These are phyloP conservation scores for Chamaedrilus cognettii DNA, from an alignment of 2,888 invertebrate genomes.

Conservation along the genomic window DNA sequence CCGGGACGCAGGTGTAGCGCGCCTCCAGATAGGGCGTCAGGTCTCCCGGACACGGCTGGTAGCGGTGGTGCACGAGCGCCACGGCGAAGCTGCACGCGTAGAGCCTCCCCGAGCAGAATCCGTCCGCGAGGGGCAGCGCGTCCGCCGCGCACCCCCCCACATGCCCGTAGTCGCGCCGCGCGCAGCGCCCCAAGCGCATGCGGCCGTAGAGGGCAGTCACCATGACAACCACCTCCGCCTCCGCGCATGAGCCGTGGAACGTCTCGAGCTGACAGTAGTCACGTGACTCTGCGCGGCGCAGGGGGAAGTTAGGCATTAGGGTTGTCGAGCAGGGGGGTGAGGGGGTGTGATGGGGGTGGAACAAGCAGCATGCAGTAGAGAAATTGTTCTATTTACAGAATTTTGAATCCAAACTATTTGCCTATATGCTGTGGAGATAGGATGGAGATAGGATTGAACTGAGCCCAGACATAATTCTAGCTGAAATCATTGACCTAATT, in stretches of 20 bases:
- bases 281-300: no score
- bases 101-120: slow-evolving; percentile 33
- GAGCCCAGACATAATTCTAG: no score
- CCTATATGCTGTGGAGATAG: no score
- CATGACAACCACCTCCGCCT: slow-evolving; percentile 29
- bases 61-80: slow-evolving; percentile 21
- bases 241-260: slow-evolving; percentile 26
- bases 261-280: slow-evolving; percentile 33
- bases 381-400: no score
- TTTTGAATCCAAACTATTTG: no score
- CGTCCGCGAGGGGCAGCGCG: slow-evolving; percentile 27
- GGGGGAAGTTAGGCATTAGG: no score
- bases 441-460: no score
- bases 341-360: no score
- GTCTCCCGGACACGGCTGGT: slow-evolving; percentile 32
- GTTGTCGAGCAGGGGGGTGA: no score
- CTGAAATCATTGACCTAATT: no score
- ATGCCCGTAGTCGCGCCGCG: slow-evolving; percentile 27
- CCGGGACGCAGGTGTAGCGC: slow-evolving; percentile 24
- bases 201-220: slow-evolving; percentile 28
- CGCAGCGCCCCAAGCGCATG: slow-evolving; percentile 31
- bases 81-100: slow-evolving; percentile 28
- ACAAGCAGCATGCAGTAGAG: no score
- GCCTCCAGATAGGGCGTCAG: slow-evolving; percentile 33
- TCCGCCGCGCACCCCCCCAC: slow-evolving; percentile 30